Base-by-base conservation (phyloP, 2,797 vertebrate genomes). In the Moxostoma hubbsi region DNA sequence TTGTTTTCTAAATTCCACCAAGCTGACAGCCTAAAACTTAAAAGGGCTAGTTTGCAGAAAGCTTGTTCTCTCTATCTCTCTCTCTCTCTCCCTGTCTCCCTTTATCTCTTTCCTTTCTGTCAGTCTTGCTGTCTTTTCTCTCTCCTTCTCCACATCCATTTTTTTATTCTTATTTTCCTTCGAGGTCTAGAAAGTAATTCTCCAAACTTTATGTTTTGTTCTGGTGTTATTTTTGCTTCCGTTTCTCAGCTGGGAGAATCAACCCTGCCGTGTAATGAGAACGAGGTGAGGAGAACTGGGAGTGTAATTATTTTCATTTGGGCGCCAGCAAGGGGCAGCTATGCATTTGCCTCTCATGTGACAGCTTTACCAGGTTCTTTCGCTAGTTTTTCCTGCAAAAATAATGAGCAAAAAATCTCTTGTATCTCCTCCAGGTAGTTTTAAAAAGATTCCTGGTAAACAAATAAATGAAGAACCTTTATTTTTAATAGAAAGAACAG, bases 261-360 rank as follows among this genome's bases (percentile, higher is more conserved):
- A 84, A 82, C 76, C 83, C 80, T 57, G 73, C 67, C 86, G 87
- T 90, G 85, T 92, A 93, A 93, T 91, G 89, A 93, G 90, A 88
- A 87, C 68, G 83, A 86, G 90, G 89, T 92, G 86, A 91, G 86
- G 86, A 89, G 87, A 87, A 88, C 89, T 88, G 78, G 76, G 88
- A 92, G 88, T 90, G 89, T 92, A 93, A 94, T 93, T 93, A 93
- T 93, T 94, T 92, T 92, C 89, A 92, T 92, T 91, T 92, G 88
- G 87, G 81, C 82, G 87, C 87, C 86, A 80, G 89, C 85, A 80
- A 89, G 88, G 87, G 84, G 76, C 49, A 73, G 54, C 18, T 64
- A 73, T 3, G 55, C 71, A 66, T 80, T 80, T 68, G 47, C 63
- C 36, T 68, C 59, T 54, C 47, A 46, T 69, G 75, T 91, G 92